Evolutionary conservation across 2,888 invertebrate genomes (phyloP), one percentile per base, ranked within the genome.

Genomic region (Monochamus alternatus): DNA sequence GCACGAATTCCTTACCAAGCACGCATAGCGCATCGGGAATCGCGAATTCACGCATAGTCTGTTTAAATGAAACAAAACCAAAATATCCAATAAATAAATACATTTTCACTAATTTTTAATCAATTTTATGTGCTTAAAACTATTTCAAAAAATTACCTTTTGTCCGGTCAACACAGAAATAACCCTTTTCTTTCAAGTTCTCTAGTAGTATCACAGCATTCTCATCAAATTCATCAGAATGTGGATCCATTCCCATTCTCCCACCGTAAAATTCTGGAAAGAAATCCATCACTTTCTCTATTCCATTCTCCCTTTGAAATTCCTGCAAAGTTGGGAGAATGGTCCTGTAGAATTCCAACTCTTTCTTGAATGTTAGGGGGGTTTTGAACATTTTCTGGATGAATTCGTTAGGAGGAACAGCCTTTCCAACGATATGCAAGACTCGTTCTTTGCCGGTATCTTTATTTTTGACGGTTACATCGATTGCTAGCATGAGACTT

Each of bases 201-300:
- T 92, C 92, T 82, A 92, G 86, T 1, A 92, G 81, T 32, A 93
- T 87, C 0, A 91, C 89, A 0, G 92, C 92, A 79, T 92, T 88
- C 0, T 90, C 88, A 78, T 92, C 91, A 0, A 83, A 90, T 10
- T 85, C 84, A 43, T 85, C 81, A 43, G 82, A 81, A 63, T 82
- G 79, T 0, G 82, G 75, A 47, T 43, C 44, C 38, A 59, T 32
- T 7, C 68, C 68, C 47, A 69, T n/a, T n/a, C 91, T 86, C 12
- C 78, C 78, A 0, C 91, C 91, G 78, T 89, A 91, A 74, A 88
- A 90, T 1, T 87, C 85, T 0, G 91, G 88, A 64, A 89, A 86
- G 0, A 89, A 84, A 62, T 91, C 87, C 58, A 89, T 87, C 0
- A 82, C 71, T 2, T 88, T 84, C 3, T 81, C 76, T 0, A 90